A percentile compares a stretch with the other conserved stretches of the same genome.
These are phyloP conservation scores for Pectinophora gossypiella DNA, from an alignment of 1,140 invertebrate genomes.

Conservation along the genomic window DNA sequence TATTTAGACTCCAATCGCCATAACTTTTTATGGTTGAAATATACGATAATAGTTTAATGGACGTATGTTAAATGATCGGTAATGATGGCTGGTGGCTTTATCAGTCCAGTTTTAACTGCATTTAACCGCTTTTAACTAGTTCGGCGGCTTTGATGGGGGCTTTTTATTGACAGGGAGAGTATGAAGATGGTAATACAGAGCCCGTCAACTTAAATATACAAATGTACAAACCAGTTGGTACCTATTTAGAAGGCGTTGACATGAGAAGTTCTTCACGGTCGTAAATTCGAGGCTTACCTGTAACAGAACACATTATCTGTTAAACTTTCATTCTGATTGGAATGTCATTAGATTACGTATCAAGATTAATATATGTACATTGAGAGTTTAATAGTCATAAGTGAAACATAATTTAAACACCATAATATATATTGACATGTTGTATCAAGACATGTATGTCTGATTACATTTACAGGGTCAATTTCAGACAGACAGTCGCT, in stretches of 20 bases:
- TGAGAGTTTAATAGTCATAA: too few species aligned
- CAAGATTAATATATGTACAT: too few species aligned
- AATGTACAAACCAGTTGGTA: background rate
- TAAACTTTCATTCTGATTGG: too few species aligned
- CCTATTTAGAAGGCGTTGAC: too few species aligned
- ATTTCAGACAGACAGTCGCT: too few species aligned
- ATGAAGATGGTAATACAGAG: background rate
- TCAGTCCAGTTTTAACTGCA: constrained; percentile 20
- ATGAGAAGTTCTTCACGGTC: too few species aligned
- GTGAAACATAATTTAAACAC: too few species aligned
- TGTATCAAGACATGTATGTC: too few species aligned
- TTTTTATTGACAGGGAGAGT: constrained; percentile 9
- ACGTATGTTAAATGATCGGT: constrained; percentile 22
- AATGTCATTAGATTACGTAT: too few species aligned
- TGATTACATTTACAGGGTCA: too few species aligned
- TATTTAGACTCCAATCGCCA: constrained; percentile 41
- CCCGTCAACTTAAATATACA: background rate
- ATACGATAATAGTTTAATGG: constrained; percentile 39
- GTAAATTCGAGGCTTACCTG: background rate
- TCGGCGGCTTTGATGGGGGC: constrained; percentile 16
- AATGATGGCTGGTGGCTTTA: constrained; percentile 30
- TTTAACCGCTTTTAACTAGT: constrained; percentile 9
- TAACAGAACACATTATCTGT: too few species aligned
- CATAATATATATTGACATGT: too few species aligned
- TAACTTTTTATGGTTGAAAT: constrained; percentile 48